phyloP scores from a whole-genome alignment of 2,797 vertebrate genomes.

The Scomberomorus guttatus region DNA sequence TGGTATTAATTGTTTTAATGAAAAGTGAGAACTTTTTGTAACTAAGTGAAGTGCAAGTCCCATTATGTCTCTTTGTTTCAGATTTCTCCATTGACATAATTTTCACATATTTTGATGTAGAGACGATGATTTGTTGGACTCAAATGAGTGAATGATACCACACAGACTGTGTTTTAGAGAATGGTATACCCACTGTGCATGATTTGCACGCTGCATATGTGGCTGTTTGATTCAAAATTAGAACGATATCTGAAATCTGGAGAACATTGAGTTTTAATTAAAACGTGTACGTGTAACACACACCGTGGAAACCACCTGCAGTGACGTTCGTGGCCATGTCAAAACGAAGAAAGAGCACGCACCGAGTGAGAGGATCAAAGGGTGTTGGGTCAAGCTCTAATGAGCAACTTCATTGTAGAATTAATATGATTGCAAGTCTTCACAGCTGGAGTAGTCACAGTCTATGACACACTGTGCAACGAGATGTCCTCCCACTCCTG shows the following conservation, averaged over 20 bases:
- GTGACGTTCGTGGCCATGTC: slow-evolving; percentile 16
- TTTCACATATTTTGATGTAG: slow-evolving; percentile 1
- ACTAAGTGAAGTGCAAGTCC: background rate
- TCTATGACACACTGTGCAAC: slow-evolving; percentile 38
- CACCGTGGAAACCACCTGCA: slow-evolving; percentile 15
- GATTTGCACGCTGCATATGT: background rate
- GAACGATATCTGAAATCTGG: background rate
- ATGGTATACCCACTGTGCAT: background rate
- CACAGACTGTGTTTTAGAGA: background rate
- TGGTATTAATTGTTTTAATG: background rate
- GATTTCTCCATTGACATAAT: slow-evolving; percentile 5
- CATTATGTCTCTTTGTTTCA: background rate
- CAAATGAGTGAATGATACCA: background rate
- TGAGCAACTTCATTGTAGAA: slow-evolving; percentile 47
- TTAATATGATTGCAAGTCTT: slow-evolving; percentile 41
- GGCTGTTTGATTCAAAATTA: background rate
- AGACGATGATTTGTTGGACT: background rate
- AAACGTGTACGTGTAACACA: slow-evolving; percentile 2
- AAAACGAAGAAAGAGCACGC: background rate
- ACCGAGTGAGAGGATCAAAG: slow-evolving; percentile 45
- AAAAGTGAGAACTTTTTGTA: background rate
- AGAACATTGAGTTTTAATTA: slow-evolving; percentile 49
- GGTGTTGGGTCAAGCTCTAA: slow-evolving; percentile 57
- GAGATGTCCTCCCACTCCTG: slow-evolving; percentile 62
- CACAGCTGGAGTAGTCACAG: slow-evolving; percentile 56